Evolutionary conservation across 2,113 vertebrate species (phyloP), one percentile per base, ranked within the genome.

Genomic region (Rhea americana): DNA sequence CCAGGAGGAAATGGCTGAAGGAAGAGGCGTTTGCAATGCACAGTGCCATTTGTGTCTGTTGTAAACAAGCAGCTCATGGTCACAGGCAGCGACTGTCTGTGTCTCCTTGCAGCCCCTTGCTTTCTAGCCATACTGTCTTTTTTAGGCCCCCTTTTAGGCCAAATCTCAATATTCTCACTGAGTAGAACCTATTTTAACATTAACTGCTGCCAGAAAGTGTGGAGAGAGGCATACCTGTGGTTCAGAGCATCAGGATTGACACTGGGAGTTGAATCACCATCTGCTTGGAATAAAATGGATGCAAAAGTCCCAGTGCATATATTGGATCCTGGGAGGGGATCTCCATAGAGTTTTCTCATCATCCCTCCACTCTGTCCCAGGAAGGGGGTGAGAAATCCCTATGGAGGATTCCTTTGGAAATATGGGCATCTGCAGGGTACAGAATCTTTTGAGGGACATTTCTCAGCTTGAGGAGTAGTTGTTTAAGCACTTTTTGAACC

Each of bases 21-120:
- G 3, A 13, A 51, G 70, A 17, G 24, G 32, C 14, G 25, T 62
- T 85, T 25, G 73, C 76, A 2, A 13, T 0, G 25, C 65, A 0
- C 28, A 16, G 51, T 39, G 45, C 43, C 63, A 11, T 28, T 67
- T 1, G 30, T 4, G 55, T 5, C 26, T 15, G 14, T 75, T 28
- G 35, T 20, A 16, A 80, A 59, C 41, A 15, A 25, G 63, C 1
- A 8, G 56, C 1, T 0, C 30, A 59, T 0, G 56, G 61, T 8
- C 62, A 22, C 43, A 74, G 10, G 11, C 59, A 19, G 61, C 8
- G 14, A 28, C 14, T 72, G 19, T 37, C 81, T 91, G 78, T 30
- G 28, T 58, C 61, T 51, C 86, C 95, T 72, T 78, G 70, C 83
- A 91, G 77, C 39, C 43, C 45, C 17, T 43, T 1, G 1, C 37